These are phyloP conservation scores for Caenorhabditis sp. DNA, from an alignment of 2,888 invertebrate genomes.

Conservation along the genomic window DNA sequence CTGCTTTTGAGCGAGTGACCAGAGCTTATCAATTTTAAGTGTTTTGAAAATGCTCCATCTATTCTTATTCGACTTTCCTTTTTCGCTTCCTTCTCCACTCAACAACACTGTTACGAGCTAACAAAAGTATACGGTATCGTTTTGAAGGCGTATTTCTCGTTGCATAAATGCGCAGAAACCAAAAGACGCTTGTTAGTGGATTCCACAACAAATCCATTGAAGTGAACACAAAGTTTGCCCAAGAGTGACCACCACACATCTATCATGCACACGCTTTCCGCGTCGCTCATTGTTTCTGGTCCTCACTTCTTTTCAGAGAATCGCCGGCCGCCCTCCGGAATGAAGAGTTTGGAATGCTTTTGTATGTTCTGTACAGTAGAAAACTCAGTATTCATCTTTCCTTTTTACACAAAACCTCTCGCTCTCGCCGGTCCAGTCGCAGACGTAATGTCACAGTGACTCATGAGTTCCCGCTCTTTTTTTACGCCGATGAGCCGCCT, in stretches of 20 bases:
- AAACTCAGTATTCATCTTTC: not conserved
- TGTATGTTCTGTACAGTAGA: conserved; percentile 18
- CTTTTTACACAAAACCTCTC: conserved; percentile 11
- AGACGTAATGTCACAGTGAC: conserved; percentile 9
- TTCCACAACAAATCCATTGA: conserved; percentile 29
- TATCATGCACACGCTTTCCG: conserved; percentile 41
- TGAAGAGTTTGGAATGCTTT: too few species aligned
- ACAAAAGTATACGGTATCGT: not conserved
- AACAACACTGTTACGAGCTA: too few species aligned
- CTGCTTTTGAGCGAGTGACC: conserved; percentile 51
- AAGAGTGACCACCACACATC: conserved; percentile 25
- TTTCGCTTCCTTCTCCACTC: conserved; percentile 11
- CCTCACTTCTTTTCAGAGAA: not conserved
- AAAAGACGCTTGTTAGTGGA: not conserved
- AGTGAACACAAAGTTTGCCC: conserved; percentile 26
- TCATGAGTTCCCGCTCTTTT: conserved; percentile 31
- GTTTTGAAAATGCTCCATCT: conserved; percentile 46
- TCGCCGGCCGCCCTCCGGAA: not conserved
- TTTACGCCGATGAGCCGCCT: conserved; percentile 25
- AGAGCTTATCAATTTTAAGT: conserved; percentile 43
- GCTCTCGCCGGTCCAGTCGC: conserved; percentile 22
- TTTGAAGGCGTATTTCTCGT: too few species aligned
- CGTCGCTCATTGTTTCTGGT: conserved; percentile 13
- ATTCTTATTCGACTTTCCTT: conserved; percentile 19
- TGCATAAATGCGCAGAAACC: too few species aligned